Evolutionary conservation across 30 jellyfish, hydroid and myxozoan genomes (phyloP), one percentile per base, ranked within the genome.

Genomic region (Aurelia aurita): DNA sequence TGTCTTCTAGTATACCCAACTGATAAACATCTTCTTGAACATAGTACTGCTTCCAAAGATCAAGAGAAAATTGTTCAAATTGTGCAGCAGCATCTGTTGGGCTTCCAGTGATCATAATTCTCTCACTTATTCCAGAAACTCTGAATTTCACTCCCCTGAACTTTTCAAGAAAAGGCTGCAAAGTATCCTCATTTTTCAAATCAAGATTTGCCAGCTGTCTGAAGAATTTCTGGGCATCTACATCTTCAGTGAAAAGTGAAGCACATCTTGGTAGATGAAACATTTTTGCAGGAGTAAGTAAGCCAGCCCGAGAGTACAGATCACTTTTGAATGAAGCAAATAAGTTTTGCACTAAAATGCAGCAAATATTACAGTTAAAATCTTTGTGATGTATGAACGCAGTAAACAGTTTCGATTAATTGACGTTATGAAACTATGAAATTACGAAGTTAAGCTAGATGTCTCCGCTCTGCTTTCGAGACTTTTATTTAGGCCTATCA

Each of bases 11-110:
- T 26, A 87, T 65, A 0, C 86, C 98, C 29, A 91, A 58, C 77
- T 91, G 98, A n/a, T 76, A 79, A 27, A 91, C 93, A 77, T 82
- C 96, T 80, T 91, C 98, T 74, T 91, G 98, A 45, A 80, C 87
- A 59, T 91, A 91, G 81, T 74, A 85, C 61, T 91, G 84, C 69
- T 84, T 91, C 98, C 98, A 91, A 51, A 91, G 66, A 74, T 91
- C 98, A 64, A 91, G 61, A 1, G 98, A 76, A 65, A 91, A 91
- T 23, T 91, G 88, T 58, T 91, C 98, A 62, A 91, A 91, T 9
- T 85, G 95, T 1, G 70, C 61, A 34, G 92, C 46, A 1, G 75
- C 27, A 12, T 54, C 34, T 59, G 97, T 77, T 21, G 80, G 88
- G 72, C 85, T 91, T 26, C 91, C 90, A 11, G 93, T 85, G 62